These are phyloP conservation scores for Embiotoca jacksoni DNA, from an alignment of 2,113 vertebrate species.

Conservation along the genomic window DNA sequence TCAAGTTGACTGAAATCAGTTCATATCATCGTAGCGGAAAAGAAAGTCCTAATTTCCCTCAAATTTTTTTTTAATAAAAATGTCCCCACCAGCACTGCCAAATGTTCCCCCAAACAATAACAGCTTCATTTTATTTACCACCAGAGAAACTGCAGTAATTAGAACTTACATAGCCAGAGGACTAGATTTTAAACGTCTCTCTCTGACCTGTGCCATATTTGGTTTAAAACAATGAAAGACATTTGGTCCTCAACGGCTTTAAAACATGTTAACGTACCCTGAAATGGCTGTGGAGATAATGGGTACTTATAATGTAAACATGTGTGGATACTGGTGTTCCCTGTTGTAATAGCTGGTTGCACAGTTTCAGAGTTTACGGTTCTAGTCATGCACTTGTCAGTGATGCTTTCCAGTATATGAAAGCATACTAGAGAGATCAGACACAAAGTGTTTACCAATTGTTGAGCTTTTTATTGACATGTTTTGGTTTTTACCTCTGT, in stretches of 20 bases:
- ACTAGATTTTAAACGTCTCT: background rate
- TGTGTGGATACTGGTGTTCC: background rate
- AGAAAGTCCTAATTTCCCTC: background rate
- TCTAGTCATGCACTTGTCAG: background rate
- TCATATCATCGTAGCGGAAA: slow-evolving; percentile 11
- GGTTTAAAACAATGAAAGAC: background rate
- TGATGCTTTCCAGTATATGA: background rate
- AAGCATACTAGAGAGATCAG: background rate
- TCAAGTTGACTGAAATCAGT: background rate
- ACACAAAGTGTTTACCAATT: background rate
- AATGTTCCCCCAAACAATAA: background rate
- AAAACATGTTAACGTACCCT: background rate
- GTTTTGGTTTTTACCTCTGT: no score
- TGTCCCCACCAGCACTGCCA: slow-evolving; percentile 2
- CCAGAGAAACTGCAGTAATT: background rate
- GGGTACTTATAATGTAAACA: background rate
- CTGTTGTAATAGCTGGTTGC: no score
- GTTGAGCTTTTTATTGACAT: no score
- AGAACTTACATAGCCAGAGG: background rate
- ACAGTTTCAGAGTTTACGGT: background rate
- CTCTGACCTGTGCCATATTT: background rate
- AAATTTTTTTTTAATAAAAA: background rate
- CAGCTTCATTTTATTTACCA: background rate
- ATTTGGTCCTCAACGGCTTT: slow-evolving; percentile 2
- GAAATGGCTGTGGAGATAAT: background rate